Conservation (phyloP, 2,888 invertebrate species). For the Apodemia zela region DNA sequence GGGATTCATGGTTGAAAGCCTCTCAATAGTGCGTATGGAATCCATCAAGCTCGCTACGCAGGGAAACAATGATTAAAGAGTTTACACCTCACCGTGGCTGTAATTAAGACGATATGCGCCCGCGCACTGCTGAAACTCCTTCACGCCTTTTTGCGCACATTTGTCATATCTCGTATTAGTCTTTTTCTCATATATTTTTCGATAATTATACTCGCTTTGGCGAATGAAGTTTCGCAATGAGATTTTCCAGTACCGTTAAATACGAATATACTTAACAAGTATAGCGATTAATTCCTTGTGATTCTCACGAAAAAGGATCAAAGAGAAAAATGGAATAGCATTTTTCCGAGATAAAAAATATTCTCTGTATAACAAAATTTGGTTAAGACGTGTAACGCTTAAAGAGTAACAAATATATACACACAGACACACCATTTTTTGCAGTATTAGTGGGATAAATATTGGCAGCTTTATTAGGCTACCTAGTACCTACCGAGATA, state of each 20-base stretch:
- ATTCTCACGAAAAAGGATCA: not conserved
- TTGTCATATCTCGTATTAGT: conserved; percentile 13
- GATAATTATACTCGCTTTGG: conserved; percentile 14
- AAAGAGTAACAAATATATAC: too few species aligned
- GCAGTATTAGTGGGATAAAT: too few species aligned
- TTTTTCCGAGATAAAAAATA: not conserved
- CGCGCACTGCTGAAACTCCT: conserved; percentile 57
- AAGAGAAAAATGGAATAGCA: not conserved
- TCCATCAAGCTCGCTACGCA: conserved; percentile 56
- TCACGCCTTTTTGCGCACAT: conserved; percentile 22
- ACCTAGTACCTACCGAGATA: too few species aligned
- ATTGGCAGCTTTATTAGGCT: too few species aligned
- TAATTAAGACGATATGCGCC: conserved; percentile 76
- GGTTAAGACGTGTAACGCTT: too few species aligned
- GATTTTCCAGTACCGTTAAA: not conserved
- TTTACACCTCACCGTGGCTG: conserved; percentile 73
- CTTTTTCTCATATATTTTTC: conserved; percentile 12
- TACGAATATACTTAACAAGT: not conserved
- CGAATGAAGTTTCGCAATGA: not conserved
- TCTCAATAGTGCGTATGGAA: conserved; percentile 58
- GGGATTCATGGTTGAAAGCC: conserved; percentile 59
- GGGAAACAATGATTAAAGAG: conserved; percentile 76
- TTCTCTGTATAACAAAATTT: too few species aligned
- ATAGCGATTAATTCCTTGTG: not conserved
- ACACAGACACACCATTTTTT: too few species aligned